Conservation (phyloP, 1,140 invertebrate species). For the Zaprionus camerounensis region DNA sequence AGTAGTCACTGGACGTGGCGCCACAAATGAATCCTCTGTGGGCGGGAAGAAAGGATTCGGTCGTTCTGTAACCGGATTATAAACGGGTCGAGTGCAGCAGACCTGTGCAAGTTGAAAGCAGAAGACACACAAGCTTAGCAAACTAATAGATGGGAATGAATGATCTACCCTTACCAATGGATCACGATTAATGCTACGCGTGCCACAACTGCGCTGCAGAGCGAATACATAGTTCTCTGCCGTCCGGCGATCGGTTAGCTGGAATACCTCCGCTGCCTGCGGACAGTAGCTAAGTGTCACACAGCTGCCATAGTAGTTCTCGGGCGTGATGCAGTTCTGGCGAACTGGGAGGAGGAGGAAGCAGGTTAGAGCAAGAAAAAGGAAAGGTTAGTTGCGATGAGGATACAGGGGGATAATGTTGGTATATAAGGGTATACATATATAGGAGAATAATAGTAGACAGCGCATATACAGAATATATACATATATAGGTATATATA, state of each 20-base stretch:
- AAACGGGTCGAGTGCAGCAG: constrained; percentile 67
- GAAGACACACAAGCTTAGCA: constrained; percentile 36
- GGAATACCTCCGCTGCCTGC: constrained; percentile 68
- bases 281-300: constrained; percentile 72
- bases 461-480: too few relatives aligned
- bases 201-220: constrained; percentile 73
- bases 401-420: too few relatives aligned
- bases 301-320: constrained; percentile 76
- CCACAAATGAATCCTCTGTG: constrained; percentile 45
- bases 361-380: not conserved
- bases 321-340: constrained; percentile 73
- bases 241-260: constrained; percentile 43
- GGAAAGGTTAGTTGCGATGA: not conserved
- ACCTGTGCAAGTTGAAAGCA: constrained; percentile 46
- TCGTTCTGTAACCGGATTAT: constrained; percentile 56
- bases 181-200: constrained; percentile 68
- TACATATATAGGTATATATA: not conserved
- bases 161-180: constrained; percentile 67
- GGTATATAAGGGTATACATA: not conserved
- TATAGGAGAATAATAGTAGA: not conserved
- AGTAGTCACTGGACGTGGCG: constrained; percentile 18
- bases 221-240: constrained; percentile 69
- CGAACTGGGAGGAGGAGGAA: constrained; percentile 43
- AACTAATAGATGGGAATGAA: not conserved
- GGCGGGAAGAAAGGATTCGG: constrained; percentile 65